phyloP scores from a whole-genome alignment of 2,113 vertebrate species.

The Cottus gobio region DNA sequence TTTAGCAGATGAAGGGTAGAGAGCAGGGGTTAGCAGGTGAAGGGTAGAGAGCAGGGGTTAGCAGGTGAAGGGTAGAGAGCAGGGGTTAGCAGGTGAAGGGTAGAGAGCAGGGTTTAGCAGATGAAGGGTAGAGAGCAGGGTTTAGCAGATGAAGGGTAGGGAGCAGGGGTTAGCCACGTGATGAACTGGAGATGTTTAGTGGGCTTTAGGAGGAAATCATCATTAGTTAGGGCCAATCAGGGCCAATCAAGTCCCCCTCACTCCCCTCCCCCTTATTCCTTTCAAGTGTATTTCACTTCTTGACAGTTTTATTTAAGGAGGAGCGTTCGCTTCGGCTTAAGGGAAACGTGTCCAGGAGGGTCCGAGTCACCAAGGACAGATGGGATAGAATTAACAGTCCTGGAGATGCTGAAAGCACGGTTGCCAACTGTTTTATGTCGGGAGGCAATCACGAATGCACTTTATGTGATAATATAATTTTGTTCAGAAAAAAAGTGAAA shows the following conservation, averaged over 20 bases:
- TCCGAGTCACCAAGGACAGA: slow-evolving; percentile 27
- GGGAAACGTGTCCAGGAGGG: slow-evolving; percentile 3
- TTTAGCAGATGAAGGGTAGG: no score
- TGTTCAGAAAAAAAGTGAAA: slow-evolving; percentile 15
- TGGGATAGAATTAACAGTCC: slow-evolving; percentile 12
- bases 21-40: no score
- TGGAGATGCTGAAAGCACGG: slow-evolving; percentile 20
- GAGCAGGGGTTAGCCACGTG: no score
- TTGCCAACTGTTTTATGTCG: slow-evolving; percentile 31
- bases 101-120: no score
- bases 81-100: no score
- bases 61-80: no score
- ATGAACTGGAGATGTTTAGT: neutral
- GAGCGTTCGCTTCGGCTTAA: neutral
- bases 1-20: no score
- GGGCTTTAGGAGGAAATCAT: neutral
- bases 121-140: no score
- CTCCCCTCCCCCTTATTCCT: neutral
- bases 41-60: no score
- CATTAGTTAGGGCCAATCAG: neutral
- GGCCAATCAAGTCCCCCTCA: neutral
- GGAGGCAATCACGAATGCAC: slow-evolving; percentile 48
- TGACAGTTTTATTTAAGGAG: slow-evolving; percentile 13
- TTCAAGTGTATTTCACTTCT: neutral
- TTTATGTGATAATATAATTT: slow-evolving; percentile 40